Conservation (phyloP, 2,888 invertebrate genomes). For the Drosophila lacicola region DNA sequence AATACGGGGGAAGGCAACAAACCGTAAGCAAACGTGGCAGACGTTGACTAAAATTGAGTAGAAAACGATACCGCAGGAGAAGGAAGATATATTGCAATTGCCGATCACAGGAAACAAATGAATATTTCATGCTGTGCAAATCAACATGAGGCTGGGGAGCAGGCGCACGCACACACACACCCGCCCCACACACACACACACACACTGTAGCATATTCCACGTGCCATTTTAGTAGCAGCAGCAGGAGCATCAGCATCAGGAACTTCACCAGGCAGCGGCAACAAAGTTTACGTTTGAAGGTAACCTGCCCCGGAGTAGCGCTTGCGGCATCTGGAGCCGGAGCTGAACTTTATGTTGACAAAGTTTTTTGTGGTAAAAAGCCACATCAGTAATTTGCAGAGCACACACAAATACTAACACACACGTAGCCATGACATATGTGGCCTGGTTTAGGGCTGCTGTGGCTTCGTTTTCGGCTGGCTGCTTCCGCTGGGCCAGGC, state of each 20-base stretch:
- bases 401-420: constrained; percentile 43
- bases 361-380: constrained; percentile 81
- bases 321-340: constrained; percentile 42
- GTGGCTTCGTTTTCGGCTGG: constrained; percentile 69
- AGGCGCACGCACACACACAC: constrained; percentile 14
- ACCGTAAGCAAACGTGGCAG: constrained; percentile 65
- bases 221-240: constrained; percentile 20
- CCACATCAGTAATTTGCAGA: constrained; percentile 79
- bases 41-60: constrained; percentile 78
- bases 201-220: constrained; percentile 21
- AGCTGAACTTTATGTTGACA: constrained; percentile 77
- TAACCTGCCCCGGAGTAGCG: constrained; percentile 54
- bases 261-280: constrained; percentile 17
- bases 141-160: constrained; percentile 57
- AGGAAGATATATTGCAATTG: constrained; percentile 81
- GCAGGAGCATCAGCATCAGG: constrained; percentile 1
- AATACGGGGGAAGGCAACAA: constrained; percentile 46
- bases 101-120: constrained; percentile 81
- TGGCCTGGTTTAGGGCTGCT: constrained; percentile 61
- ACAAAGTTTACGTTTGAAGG: constrained; percentile 66
- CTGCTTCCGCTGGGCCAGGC: constrained; percentile 66
- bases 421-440: constrained; percentile 62
- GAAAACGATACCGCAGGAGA: constrained; percentile 77
- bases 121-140: constrained; percentile 81
- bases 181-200: constrained; percentile 6